Conservation (phyloP, 2,113 vertebrate genomes). For the Macquaria ambigua region DNA sequence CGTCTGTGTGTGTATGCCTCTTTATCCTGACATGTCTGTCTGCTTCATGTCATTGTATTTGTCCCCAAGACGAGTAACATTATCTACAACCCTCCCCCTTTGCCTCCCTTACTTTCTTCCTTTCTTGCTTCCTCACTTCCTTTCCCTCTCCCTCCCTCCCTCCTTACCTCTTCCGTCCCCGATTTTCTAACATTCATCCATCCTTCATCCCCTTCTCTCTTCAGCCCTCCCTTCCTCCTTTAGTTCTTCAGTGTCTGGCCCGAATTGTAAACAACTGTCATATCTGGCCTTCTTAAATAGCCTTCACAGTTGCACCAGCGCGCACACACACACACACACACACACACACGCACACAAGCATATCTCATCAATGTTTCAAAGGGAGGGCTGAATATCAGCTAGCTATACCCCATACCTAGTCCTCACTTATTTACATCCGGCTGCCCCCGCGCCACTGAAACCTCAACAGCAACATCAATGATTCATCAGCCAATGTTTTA, state of each 20-base stretch:
- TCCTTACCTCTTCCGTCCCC: background rate
- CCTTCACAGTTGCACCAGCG: slow-evolving; percentile 62
- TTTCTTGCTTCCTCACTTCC: background rate
- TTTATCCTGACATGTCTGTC: slow-evolving; percentile 45
- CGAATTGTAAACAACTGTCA: slow-evolving; percentile 83
- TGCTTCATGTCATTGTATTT: slow-evolving; percentile 52
- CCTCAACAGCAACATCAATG: slow-evolving; percentile 83
- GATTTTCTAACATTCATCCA: slow-evolving; percentile 4
- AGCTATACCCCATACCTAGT: slow-evolving; percentile 72
- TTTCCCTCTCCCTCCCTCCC: background rate
- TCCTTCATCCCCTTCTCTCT: slow-evolving; percentile 28
- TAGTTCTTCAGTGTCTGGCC: slow-evolving; percentile 60
- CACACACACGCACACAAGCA: slow-evolving; percentile 47
- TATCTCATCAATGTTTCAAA: slow-evolving; percentile 83
- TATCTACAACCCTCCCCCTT: slow-evolving; percentile 18
- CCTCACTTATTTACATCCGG: slow-evolving; percentile 86
- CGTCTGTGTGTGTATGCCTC: background rate
- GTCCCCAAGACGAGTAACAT: slow-evolving; percentile 52
- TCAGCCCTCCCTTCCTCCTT: slow-evolving; percentile 24
- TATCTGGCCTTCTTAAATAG: slow-evolving; percentile 80
- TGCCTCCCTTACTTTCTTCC: background rate
- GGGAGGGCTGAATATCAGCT: slow-evolving; percentile 77
- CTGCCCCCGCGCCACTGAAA: slow-evolving; percentile 80
- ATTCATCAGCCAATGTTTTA: slow-evolving; percentile 84
- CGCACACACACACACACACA: slow-evolving; percentile 14